Percentiles rank a stretch among this genome's conserved stretches.
Conservation (phyloP, 1,140 invertebrate genomes). For the Onthophagus taurus region DNA sequence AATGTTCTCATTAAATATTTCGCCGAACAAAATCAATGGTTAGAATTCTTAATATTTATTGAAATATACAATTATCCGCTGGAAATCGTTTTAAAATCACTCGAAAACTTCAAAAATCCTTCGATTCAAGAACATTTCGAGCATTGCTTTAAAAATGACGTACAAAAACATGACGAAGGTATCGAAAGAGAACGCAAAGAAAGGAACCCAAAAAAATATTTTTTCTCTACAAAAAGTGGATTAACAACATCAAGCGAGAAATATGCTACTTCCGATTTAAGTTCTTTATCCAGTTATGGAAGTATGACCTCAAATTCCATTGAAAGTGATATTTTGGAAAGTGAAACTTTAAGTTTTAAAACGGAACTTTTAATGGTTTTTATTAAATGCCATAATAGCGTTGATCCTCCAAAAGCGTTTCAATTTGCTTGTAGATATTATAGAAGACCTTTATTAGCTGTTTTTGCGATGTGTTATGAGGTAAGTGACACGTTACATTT, state of each 20-base stretch:
- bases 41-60: constrained; percentile 51
- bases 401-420: constrained; percentile 53
- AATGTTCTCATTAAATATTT: constrained; percentile 45
- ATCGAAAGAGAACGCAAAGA: constrained; percentile 31
- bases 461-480: constrained; percentile 59
- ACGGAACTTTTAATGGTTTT: constrained; percentile 52
- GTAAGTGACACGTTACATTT: too few relatives aligned
- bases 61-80: constrained; percentile 53
- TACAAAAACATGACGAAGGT: constrained; percentile 37
- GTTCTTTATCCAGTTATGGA: constrained; percentile 31
- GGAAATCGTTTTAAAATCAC: constrained; percentile 44
- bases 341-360: constrained; percentile 33
- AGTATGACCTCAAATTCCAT: constrained; percentile 18
- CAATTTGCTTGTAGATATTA: constrained; percentile 45
- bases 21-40: constrained; percentile 47
- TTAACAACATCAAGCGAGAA: constrained; percentile 18
- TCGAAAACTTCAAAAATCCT: constrained; percentile 42
- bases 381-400: constrained; percentile 53
- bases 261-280: constrained; percentile 1
- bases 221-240: constrained; percentile 31
- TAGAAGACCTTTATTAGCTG: constrained; percentile 47
- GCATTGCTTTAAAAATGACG: constrained; percentile 42
- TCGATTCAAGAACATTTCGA: constrained; percentile 45
- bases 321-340: constrained; percentile 26
- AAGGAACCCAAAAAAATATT: constrained; percentile 31